phyloP scores from a whole-genome alignment of 53 echinoderm and acorn worm species.

The Temnopleurus reevesii region DNA sequence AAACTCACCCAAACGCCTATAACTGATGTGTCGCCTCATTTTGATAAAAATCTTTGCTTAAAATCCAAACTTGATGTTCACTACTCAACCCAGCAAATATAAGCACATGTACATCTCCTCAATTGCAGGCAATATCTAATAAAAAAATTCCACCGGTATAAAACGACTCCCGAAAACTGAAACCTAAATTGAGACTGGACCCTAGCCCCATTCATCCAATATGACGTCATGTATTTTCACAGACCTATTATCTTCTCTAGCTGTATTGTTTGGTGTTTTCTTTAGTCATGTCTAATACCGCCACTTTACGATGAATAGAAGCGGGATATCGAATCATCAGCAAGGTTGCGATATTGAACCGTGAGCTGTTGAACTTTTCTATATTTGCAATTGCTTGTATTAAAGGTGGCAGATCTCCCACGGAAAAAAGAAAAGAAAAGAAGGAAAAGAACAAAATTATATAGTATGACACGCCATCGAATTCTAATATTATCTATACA shows the following conservation, averaged over 20 bases:
- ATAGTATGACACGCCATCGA: too few species aligned
- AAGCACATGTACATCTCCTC: neutral
- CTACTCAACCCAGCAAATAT: neutral
- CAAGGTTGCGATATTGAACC: neutral
- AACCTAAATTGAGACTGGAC: slow-evolving; percentile 15
- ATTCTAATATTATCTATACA: too few species aligned
- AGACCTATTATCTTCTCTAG: slow-evolving; percentile 31
- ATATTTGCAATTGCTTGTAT: neutral
- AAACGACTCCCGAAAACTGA: neutral
- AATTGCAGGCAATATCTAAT: neutral
- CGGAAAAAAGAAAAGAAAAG: too few species aligned
- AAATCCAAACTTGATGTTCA: neutral
- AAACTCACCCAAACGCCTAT: slow-evolving; percentile 4
- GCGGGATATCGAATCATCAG: neutral
- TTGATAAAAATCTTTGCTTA: neutral
- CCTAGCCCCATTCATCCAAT: slow-evolving; percentile 1
- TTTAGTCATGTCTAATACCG: slow-evolving; percentile 22
- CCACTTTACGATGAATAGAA: slow-evolving; percentile 37
- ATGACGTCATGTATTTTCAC: slow-evolving; percentile 49
- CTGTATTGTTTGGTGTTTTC: slow-evolving; percentile 9
- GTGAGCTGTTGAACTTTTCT: neutral
- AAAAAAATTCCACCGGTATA: neutral
- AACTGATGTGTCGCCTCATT: slow-evolving; percentile 19
- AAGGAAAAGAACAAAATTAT: too few species aligned
- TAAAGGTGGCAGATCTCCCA: too few species aligned